Percentiles rank a stretch among this genome's conserved stretches.
Conservation (phyloP, 2,797 vertebrate genomes). For the Chelon auratus region DNA sequence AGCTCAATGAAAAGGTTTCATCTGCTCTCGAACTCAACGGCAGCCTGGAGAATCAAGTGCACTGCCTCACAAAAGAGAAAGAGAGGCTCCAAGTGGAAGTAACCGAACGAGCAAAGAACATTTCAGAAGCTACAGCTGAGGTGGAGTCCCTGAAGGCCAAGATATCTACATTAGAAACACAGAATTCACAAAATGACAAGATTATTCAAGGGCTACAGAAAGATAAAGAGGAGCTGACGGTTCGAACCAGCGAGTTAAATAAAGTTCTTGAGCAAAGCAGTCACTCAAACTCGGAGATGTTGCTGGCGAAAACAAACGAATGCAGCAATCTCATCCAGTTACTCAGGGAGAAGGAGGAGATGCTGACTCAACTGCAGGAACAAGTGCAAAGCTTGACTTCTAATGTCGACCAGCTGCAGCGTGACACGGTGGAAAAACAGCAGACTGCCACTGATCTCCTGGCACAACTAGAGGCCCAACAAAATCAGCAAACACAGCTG, state of each 20-base stretch:
- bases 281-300: conserved; percentile 75
- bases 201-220: conserved; percentile 73
- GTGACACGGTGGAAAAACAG: conserved; percentile 72
- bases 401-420: conserved; percentile 72
- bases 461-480: conserved; percentile 63
- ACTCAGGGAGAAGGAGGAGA: conserved; percentile 79
- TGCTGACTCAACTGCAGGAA: conserved; percentile 67
- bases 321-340: conserved; percentile 75
- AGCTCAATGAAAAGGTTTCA: conserved; percentile 67
- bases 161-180: conserved; percentile 68
- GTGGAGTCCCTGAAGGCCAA: conserved; percentile 76
- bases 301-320: conserved; percentile 85
- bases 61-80: conserved; percentile 77
- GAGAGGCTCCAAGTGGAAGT: conserved; percentile 77
- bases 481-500: conserved; percentile 69
- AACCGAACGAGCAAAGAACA: conserved; percentile 57
- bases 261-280: conserved; percentile 80
- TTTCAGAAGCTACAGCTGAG: conserved; percentile 71
- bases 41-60: conserved; percentile 74
- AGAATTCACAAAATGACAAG: conserved; percentile 68
- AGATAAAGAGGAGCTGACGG: conserved; percentile 82
- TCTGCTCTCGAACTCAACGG: conserved; percentile 52
- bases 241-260: conserved; percentile 76
- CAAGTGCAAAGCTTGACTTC: conserved; percentile 76
- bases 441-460: conserved; percentile 60